Evolutionary conservation across 2,113 vertebrate species (phyloP).

Genomic region (Sminthopsis crassicaudata): DNA sequence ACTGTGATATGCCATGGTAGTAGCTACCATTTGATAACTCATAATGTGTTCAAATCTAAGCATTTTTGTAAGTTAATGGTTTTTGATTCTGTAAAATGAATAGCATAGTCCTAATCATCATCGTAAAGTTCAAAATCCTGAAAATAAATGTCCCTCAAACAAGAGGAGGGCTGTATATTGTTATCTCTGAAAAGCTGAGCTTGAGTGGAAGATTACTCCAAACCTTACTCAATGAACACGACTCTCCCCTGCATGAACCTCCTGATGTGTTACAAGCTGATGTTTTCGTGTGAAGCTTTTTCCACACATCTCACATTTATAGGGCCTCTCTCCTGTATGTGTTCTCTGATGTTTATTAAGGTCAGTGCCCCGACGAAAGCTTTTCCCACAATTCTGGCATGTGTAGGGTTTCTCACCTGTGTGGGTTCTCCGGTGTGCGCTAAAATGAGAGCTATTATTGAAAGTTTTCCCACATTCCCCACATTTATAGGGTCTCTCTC

Average conservation of each 20-base stretch:
- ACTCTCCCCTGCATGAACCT: background rate
- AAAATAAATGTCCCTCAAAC: background rate
- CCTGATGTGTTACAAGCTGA: background rate
- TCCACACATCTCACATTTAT: background rate
- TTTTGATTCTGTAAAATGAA: background rate
- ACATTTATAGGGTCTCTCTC: slow-evolving; percentile 58
- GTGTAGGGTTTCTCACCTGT: slow-evolving; percentile 81
- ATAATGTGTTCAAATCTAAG: background rate
- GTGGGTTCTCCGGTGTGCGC: slow-evolving; percentile 51
- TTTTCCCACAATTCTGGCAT: slow-evolving; percentile 75
- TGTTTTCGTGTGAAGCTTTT: slow-evolving; percentile 14
- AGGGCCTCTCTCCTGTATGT: slow-evolving; percentile 60
- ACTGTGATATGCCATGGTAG: background rate
- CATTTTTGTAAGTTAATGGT: background rate
- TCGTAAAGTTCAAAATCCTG: background rate
- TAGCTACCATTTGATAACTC: background rate
- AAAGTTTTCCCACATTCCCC: slow-evolving; percentile 59
- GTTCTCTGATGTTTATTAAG: slow-evolving; percentile 46
- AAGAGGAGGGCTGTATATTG: background rate
- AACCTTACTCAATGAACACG: background rate
- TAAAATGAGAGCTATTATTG: slow-evolving; percentile 36
- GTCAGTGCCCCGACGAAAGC: slow-evolving; percentile 51
- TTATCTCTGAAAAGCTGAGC: background rate
- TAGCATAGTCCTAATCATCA: background rate
- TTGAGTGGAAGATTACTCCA: background rate